Conservation (phyloP, 92 coral and sea anemone genomes). For the Porites cylindrica region DNA sequence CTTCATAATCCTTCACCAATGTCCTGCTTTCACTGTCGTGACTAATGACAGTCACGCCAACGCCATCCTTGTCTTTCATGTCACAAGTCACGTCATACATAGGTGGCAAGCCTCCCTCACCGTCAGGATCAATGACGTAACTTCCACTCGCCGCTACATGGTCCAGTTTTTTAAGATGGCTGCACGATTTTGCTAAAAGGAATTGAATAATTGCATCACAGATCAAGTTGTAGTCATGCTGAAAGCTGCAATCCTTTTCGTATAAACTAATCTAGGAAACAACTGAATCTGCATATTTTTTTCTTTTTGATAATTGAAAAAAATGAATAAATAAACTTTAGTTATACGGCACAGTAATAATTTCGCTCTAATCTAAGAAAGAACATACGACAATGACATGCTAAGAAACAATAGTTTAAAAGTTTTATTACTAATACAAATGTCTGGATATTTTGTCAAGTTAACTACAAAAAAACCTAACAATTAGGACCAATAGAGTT, state of each 20-base stretch:
- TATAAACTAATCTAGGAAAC: neutral
- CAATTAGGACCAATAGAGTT: neutral
- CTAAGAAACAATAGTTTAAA: too few species aligned
- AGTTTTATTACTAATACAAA: too few species aligned
- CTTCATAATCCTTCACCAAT: slow-evolving; percentile 13
- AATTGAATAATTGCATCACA: too few species aligned
- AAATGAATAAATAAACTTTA: too few species aligned
- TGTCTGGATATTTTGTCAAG: too few species aligned
- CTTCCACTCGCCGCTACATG: neutral
- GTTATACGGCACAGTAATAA: too few species aligned
- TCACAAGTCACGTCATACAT: slow-evolving; percentile 40
- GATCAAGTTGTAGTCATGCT: neutral
- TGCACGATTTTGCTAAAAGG: slow-evolving; percentile 27
- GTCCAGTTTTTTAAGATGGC: neutral
- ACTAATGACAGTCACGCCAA: slow-evolving; percentile 62
- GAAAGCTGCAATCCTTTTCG: neutral
- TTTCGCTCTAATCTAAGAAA: too few species aligned
- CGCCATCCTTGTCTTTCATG: slow-evolving; percentile 47
- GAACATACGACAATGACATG: too few species aligned
- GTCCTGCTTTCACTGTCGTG: slow-evolving; percentile 26
- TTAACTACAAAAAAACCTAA: neutral
- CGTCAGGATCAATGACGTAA: slow-evolving; percentile 35
- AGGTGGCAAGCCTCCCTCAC: neutral
- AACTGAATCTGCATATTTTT: too few species aligned
- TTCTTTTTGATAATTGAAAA: too few species aligned